Evolutionary conservation across 2,113 vertebrate genomes (phyloP).

Genomic region (Seriola dumerili): DNA sequence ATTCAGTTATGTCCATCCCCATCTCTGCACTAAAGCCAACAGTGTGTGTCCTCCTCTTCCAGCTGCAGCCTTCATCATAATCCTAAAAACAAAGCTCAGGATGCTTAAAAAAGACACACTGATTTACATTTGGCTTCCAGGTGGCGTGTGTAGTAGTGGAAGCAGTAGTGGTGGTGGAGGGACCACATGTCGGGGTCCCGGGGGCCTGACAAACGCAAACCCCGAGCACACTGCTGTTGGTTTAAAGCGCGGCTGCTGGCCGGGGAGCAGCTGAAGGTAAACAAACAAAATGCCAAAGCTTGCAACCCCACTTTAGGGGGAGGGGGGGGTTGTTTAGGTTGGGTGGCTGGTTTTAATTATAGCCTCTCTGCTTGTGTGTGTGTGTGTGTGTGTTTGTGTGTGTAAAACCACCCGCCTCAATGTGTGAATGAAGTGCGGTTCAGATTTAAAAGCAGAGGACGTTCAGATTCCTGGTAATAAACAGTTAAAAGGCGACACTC

Average conservation of each 20-base stretch:
- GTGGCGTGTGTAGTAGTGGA: slow-evolving; percentile 23
- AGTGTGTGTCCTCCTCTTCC: not conserved
- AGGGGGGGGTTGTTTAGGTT: slow-evolving; percentile 20
- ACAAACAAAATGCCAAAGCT: slow-evolving; percentile 56
- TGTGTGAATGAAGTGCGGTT: not conserved
- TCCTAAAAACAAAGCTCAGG: slow-evolving; percentile 35
- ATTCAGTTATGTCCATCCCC: no score
- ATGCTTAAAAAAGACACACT: slow-evolving; percentile 16
- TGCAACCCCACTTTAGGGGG: not conserved
- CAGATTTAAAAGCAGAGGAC: slow-evolving; percentile 31
- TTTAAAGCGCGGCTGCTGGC: slow-evolving; percentile 26
- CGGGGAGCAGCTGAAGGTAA: slow-evolving; percentile 54
- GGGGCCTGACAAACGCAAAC: slow-evolving; percentile 34
- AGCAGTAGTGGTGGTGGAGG: not conserved
- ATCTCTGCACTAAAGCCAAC: no score
- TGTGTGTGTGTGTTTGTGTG: slow-evolving; percentile 27
- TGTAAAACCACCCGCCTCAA: slow-evolving; percentile 48
- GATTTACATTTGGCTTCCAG: slow-evolving; percentile 60
- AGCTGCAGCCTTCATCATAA: slow-evolving; percentile 54
- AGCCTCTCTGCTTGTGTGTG: slow-evolving; percentile 23
- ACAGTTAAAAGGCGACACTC: no score
- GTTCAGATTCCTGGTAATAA: not conserved
- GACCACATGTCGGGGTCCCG: slow-evolving; percentile 34
- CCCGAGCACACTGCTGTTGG: slow-evolving; percentile 38
- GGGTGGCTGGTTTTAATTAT: slow-evolving; percentile 60